Conservation (phyloP, 92 coral and sea anemone species). For the Parazoanthus atlanticus region DNA sequence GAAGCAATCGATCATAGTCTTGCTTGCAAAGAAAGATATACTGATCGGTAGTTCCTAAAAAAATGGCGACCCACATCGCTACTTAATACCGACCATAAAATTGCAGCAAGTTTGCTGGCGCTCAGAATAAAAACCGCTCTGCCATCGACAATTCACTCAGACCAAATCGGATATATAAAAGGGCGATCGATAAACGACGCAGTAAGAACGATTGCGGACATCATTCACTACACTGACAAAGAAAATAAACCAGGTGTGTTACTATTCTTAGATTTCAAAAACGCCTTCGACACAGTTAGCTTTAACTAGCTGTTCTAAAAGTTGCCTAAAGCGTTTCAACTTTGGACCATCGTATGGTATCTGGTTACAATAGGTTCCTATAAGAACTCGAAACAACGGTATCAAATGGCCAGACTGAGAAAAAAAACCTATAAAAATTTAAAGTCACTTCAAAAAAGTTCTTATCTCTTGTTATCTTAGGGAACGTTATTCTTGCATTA, state of each 20-base stretch:
- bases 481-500: too few relatives aligned
- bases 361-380: slow-evolving; percentile 32
- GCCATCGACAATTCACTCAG: slow-evolving; percentile 21
- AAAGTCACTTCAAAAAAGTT: too few relatives aligned
- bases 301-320: too few relatives aligned
- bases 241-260: background rate
- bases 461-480: too few relatives aligned
- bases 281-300: slow-evolving; percentile 7
- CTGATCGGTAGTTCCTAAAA: slow-evolving; percentile 9
- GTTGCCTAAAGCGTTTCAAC: slow-evolving; percentile 5
- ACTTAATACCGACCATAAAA: slow-evolving; percentile 33
- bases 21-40: background rate
- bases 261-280: slow-evolving; percentile 13
- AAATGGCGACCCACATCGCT: slow-evolving; percentile 47
- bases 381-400: slow-evolving; percentile 1
- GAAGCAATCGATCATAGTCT: background rate
- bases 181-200: slow-evolving; percentile 6
- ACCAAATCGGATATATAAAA: background rate
- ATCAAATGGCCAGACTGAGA: slow-evolving; percentile 40
- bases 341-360: slow-evolving; percentile 42
- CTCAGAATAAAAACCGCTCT: slow-evolving; percentile 28
- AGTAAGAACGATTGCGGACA: slow-evolving; percentile 29
- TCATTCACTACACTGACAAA: slow-evolving; percentile 4
- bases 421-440: too few relatives aligned
- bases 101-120: slow-evolving; percentile 19